Evolutionary conservation across 1,140 invertebrate species (phyloP).

Genomic region (Orussus abietinus): DNA sequence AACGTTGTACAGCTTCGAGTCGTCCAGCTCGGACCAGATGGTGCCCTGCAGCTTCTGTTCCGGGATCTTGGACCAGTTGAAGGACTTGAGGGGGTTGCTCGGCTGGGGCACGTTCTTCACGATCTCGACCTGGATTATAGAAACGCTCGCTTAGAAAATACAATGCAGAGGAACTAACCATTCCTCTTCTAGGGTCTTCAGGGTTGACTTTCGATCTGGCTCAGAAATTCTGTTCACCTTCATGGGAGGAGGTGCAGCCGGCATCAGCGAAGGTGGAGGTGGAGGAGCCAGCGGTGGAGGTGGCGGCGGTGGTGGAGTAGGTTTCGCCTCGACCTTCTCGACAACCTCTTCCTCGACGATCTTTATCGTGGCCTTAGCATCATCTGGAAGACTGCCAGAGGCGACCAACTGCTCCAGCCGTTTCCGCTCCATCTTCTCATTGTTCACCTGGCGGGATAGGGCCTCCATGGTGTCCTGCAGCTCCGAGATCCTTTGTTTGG

Average conservation of each 20-base stretch:
- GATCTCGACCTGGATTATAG: constrained; percentile 44
- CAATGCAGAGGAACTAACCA: no score
- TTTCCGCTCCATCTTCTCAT: constrained; percentile 76
- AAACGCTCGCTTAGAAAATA: no score
- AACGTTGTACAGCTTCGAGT: constrained; percentile 84
- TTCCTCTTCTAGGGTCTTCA: constrained; percentile 51
- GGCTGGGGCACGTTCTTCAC: constrained; percentile 82
- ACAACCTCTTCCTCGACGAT: constrained; percentile 52
- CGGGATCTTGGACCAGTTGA: constrained; percentile 95
- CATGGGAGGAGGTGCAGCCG: constrained; percentile 57
- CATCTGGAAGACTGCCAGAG: constrained; percentile 86
- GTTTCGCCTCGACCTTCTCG: constrained; percentile 44
- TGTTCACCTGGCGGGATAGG: constrained; percentile 63
- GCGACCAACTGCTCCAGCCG: constrained; percentile 81
- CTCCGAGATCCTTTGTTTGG: constrained; percentile 74
- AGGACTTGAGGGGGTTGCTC: constrained; percentile 88
- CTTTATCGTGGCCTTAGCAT: constrained; percentile 72
- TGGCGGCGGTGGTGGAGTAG: constrained; percentile 52
- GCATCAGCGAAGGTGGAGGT: constrained; percentile 56
- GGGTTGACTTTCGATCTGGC: constrained; percentile 52
- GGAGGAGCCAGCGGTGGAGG: constrained; percentile 62
- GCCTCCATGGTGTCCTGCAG: constrained; percentile 56
- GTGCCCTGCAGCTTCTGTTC: constrained; percentile 85
- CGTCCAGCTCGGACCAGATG: constrained; percentile 92
- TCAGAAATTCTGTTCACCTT: constrained; percentile 43